These are phyloP conservation scores for Urophycis tenuis DNA, from an alignment of 2,797 vertebrate species.

Conservation along the genomic window DNA sequence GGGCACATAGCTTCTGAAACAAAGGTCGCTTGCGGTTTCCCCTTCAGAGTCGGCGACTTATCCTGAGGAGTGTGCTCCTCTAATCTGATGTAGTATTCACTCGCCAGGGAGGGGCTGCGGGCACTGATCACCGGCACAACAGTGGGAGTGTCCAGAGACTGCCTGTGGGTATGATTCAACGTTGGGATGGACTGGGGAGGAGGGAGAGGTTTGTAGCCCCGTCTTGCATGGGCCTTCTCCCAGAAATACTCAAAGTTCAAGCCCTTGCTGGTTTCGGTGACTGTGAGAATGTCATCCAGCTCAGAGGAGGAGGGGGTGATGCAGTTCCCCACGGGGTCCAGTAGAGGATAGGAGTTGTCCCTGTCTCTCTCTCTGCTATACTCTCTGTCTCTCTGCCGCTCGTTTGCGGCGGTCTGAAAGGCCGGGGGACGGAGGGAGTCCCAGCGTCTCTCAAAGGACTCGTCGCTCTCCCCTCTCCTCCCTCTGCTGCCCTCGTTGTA, in stretches of 20 bases:
- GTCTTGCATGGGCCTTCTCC: slow-evolving; percentile 84
- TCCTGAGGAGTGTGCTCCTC: slow-evolving; percentile 84
- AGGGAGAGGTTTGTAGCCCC: slow-evolving; percentile 77
- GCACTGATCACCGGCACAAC: slow-evolving; percentile 91
- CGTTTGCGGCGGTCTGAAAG: slow-evolving; percentile 63
- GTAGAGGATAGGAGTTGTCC: slow-evolving; percentile 77
- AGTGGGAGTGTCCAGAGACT: slow-evolving; percentile 83
- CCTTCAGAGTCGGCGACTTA: slow-evolving; percentile 69
- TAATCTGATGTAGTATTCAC: slow-evolving; percentile 88
- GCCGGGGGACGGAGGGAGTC: slow-evolving; percentile 75
- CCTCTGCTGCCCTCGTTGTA: slow-evolving; percentile 64
- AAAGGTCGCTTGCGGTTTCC: slow-evolving; percentile 49
- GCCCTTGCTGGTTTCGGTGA: slow-evolving; percentile 89
- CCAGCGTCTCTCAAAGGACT: slow-evolving; percentile 86
- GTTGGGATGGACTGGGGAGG: slow-evolving; percentile 73
- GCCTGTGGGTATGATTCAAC: slow-evolving; percentile 75
- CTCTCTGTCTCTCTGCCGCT: slow-evolving; percentile 73
- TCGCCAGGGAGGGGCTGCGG: slow-evolving; percentile 87
- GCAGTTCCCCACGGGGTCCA: slow-evolving; percentile 76
- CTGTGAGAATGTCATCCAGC: slow-evolving; percentile 87
- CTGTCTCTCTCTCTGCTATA: slow-evolving; percentile 58
- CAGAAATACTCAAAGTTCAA: slow-evolving; percentile 94
- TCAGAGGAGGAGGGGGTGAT: slow-evolving; percentile 74
- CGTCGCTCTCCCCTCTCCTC: slow-evolving; percentile 74
- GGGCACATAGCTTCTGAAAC: slow-evolving; percentile 47